Conservation (phyloP, 2,113 vertebrate species). For the Phoenicopterus ruber region DNA sequence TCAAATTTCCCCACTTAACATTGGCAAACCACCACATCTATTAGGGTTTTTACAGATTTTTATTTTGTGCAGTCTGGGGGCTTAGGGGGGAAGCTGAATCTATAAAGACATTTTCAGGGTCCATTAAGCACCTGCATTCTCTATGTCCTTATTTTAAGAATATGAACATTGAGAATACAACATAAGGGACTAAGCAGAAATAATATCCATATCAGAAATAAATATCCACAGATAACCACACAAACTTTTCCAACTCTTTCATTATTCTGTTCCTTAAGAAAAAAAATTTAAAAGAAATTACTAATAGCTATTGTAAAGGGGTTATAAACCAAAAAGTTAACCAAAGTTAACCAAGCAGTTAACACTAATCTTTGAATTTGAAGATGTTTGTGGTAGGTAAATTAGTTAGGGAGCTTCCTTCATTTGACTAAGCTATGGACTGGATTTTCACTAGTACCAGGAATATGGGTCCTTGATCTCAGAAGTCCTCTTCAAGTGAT, state of each 20-base stretch:
- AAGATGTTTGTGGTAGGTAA: neutral
- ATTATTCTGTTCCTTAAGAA: neutral
- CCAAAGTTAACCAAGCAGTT: neutral
- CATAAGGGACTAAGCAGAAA: neutral
- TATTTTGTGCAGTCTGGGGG: rapidly evolving
- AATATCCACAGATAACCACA: neutral
- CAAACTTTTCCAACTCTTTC: neutral
- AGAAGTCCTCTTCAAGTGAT: neutral
- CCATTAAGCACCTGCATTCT: neutral
- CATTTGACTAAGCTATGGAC: neutral
- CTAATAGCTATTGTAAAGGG: neutral
- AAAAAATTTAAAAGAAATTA: neutral
- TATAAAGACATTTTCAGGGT: neutral
- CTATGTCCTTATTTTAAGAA: neutral
- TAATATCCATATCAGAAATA: neutral
- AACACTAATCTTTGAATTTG: neutral
- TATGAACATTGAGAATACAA: neutral
- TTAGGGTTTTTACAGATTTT: neutral
- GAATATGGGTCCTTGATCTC: neutral
- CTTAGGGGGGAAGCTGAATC: neutral
- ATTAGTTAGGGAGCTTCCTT: neutral
- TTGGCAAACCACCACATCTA: neutral
- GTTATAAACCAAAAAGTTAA: neutral
- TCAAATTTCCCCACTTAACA: neutral
- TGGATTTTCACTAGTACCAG: neutral